Conservation (phyloP, 2,888 invertebrate genomes). For the Allygus modestus region DNA sequence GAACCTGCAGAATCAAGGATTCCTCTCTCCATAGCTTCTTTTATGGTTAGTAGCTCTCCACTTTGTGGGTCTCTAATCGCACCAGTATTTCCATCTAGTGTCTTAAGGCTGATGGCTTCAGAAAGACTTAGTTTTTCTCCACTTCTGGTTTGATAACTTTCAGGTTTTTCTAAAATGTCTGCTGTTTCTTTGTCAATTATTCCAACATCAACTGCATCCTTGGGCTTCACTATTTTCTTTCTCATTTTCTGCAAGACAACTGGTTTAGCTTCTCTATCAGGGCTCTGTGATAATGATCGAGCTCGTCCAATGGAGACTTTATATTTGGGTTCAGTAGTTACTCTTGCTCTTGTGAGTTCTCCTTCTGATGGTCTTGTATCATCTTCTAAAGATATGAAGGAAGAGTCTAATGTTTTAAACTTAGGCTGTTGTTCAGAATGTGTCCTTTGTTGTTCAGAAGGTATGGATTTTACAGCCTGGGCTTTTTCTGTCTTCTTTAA, state of each 20-base stretch:
- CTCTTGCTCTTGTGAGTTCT: conserved; percentile 78
- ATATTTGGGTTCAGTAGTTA: conserved; percentile 82
- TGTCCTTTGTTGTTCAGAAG: too few species aligned
- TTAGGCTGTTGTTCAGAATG: conserved; percentile 48
- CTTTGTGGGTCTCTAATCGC: conserved; percentile 90
- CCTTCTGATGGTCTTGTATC: conserved; percentile 76
- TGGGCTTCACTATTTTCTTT: conserved; percentile 85
- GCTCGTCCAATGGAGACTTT: conserved; percentile 81
- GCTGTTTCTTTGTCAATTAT: conserved; percentile 88
- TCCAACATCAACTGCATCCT: conserved; percentile 87
- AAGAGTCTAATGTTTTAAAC: conserved; percentile 72
- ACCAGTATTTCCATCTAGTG: conserved; percentile 86
- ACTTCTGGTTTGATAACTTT: conserved; percentile 78
- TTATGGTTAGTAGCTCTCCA: conserved; percentile 87
- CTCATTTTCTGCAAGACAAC: conserved; percentile 87
- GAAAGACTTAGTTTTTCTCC: conserved; percentile 83
- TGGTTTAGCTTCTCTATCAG: conserved; percentile 82
- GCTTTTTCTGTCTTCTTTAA: conserved; percentile 71
- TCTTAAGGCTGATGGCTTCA: conserved; percentile 84
- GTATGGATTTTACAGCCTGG: conserved; percentile 62
- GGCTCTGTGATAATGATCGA: conserved; percentile 77
- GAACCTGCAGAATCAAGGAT: conserved; percentile 87
- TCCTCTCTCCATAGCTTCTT: conserved; percentile 90
- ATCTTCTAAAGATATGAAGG: conserved; percentile 73
- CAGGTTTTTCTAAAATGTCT: conserved; percentile 81